Base-by-base conservation (phyloP, 2,888 invertebrate genomes). In the Xiphydria camelus region DNA sequence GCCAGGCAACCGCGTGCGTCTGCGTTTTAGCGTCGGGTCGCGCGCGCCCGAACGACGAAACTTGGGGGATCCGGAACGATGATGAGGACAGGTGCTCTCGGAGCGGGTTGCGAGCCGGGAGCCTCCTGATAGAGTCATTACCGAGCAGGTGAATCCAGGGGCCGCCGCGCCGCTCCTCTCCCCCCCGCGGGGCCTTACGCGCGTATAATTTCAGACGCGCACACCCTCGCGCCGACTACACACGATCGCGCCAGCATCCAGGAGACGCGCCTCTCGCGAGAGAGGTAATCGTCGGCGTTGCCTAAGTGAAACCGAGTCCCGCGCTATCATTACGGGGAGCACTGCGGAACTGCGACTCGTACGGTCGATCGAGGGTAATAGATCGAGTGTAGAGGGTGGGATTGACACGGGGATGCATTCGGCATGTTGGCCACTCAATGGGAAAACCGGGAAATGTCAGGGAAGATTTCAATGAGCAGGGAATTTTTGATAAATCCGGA, bases 101-200 rank as follows among this genome's bases (percentile, higher is more conserved):
- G n/a, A n/a, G 33, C 33, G 33, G 15, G 18, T 17, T 4, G 33
- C 9, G 39, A 20, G 15, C 15, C 23, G 12, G 15, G 25, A 9
- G 25, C 14, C 10, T 45, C 45, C 51, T 48, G 56, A 64, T 64
- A 62, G 62, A 64, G 64, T 61, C 64, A 64, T 64, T 64, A 64
- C 42, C 19, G 42, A n/a, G 62, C 64, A 64, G 64, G 64, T 64
- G 63, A 62, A 61, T 62, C 42, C 45, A 34, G 32, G 33, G 41
- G 41, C 45, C 47, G n/a, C n/a, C n/a, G n/a, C n/a, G n/a, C n/a
- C 22, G 9, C 19, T 23, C 18, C 12, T n/a, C 9, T 4, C 9
- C 9, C 20, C 10, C 35, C 25, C 26, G 10, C 9, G 15, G 23
- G 42, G 23, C 18, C 26, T 42, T 29, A 19, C 35, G 18, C 19